Percentiles rank a stretch among this genome's conserved stretches.
phyloP scores from a whole-genome alignment of 1,140 invertebrate genomes.

The Trachelipus rathkii region DNA sequence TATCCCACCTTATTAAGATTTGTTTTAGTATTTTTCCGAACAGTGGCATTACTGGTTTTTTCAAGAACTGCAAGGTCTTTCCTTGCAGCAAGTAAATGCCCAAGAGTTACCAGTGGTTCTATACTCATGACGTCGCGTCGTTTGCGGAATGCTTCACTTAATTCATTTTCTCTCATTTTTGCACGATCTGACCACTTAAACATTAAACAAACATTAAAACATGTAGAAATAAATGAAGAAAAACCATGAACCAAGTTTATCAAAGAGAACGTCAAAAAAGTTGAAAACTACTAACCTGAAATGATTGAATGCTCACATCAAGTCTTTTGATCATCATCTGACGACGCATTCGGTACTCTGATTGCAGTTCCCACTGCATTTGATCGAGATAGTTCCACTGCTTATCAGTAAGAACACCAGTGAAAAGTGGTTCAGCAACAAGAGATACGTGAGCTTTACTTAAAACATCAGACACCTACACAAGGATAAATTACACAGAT shows the following conservation, averaged over 20 bases:
- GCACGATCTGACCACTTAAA: conserved; percentile 87
- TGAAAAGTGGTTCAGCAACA: conserved; percentile 72
- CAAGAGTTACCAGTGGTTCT: conserved; percentile 62
- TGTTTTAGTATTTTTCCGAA: conserved; percentile 72
- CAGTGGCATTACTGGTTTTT: conserved; percentile 77
- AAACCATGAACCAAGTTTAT: background rate
- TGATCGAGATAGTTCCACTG: conserved; percentile 74
- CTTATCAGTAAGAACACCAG: conserved; percentile 64
- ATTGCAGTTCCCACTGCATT: conserved; percentile 65
- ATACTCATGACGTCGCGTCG: conserved; percentile 61
- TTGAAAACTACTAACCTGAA: conserved; percentile 16
- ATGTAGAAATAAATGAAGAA: background rate
- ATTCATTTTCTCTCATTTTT: conserved; percentile 66
- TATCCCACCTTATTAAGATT: conserved; percentile 60
- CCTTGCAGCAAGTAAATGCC: conserved; percentile 73
- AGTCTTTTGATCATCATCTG: conserved; percentile 84
- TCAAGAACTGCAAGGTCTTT: conserved; percentile 75
- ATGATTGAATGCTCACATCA: conserved; percentile 80
- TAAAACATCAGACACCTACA: conserved; percentile 21
- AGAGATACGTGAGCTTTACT: conserved; percentile 44
- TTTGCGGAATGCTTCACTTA: conserved; percentile 66
- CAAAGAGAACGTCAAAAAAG: background rate
- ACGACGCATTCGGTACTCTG: conserved; percentile 76
- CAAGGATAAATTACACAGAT: background rate
- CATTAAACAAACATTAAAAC: conserved; percentile 47